Conservation (phyloP, 1,140 invertebrate genomes). For the Dreissena polymorpha region DNA sequence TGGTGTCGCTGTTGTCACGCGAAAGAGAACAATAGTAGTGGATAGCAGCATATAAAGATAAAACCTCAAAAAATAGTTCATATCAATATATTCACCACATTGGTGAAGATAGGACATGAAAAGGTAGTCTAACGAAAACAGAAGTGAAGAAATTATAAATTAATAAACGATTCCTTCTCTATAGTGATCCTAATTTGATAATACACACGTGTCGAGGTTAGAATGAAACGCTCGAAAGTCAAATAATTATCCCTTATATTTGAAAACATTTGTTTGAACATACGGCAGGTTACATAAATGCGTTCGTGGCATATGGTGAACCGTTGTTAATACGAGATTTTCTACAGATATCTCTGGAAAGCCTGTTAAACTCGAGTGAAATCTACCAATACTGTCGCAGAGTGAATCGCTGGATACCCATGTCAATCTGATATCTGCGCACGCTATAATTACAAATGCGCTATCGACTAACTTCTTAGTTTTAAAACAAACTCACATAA, state of each 20-base stretch:
- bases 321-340: conserved; percentile 29
- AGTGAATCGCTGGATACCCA: too few species aligned
- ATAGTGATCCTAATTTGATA: neutral
- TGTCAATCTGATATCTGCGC: too few species aligned
- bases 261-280: neutral
- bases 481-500: too few species aligned
- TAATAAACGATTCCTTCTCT: neutral
- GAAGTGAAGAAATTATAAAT: neutral
- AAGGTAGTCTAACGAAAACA: neutral
- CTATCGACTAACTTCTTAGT: too few species aligned
- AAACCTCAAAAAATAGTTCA: too few species aligned
- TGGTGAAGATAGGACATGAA: neutral
- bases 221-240: neutral
- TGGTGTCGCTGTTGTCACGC: too few species aligned
- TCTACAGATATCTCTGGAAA: neutral
- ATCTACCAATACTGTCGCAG: too few species aligned
- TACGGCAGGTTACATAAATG: conserved; percentile 7
- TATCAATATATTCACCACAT: too few species aligned
- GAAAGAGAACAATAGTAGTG: too few species aligned
- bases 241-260: neutral
- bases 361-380: too few species aligned
- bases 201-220: neutral
- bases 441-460: too few species aligned
- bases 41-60: too few species aligned
- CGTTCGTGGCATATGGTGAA: conserved; percentile 13